These are phyloP conservation scores for Leptobrachium ailaonicum DNA, from an alignment of 2,113 vertebrate genomes.

Conservation along the genomic window DNA sequence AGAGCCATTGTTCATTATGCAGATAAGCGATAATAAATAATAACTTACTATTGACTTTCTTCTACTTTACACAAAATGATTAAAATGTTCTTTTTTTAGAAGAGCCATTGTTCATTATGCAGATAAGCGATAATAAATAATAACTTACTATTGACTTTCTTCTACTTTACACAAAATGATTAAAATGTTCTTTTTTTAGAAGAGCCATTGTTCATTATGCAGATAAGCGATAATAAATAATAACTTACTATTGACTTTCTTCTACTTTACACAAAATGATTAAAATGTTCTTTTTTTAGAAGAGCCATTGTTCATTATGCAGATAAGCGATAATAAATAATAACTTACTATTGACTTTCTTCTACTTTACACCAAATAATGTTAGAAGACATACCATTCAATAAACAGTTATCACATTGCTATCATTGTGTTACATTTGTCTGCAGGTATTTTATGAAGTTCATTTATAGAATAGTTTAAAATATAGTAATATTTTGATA, in stretches of 20 bases:
- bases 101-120: slow-evolving; percentile 39
- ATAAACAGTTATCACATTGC: no score
- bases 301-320: slow-evolving; percentile 39
- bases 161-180: no score
- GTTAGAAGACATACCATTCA: slow-evolving; percentile 1
- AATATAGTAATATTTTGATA: no score
- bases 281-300: slow-evolving; percentile 42
- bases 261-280: slow-evolving; percentile 32
- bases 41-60: not conserved
- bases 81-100: slow-evolving; percentile 42
- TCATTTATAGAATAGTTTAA: no score
- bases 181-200: slow-evolving; percentile 43
- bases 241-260: slow-evolving; percentile 39
- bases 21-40: slow-evolving; percentile 14
- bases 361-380: not conserved
- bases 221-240: slow-evolving; percentile 14
- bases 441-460: no score
- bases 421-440: no score
- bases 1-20: slow-evolving; percentile 39
- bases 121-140: slow-evolving; percentile 14
- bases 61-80: not conserved
- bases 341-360: not conserved
- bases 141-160: not conserved
- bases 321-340: slow-evolving; percentile 14
- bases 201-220: slow-evolving; percentile 39